Evolutionary conservation across 1,140 invertebrate genomes (phyloP).

Genomic region (Papilio xuthus): DNA sequence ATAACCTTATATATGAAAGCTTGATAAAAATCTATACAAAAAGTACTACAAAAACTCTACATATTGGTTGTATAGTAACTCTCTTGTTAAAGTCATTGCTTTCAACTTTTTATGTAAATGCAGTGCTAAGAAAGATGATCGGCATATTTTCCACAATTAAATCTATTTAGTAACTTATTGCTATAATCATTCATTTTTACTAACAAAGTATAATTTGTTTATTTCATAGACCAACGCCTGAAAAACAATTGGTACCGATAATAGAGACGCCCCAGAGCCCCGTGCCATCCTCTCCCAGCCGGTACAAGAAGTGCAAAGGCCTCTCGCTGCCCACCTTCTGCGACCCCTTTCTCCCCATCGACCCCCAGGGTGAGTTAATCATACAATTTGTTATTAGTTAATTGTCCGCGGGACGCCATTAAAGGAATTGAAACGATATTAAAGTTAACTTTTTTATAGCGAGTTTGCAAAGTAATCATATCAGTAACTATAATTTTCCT

Average conservation of each 20-base stretch:
- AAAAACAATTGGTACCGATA: constrained; percentile 40
- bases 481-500: no score
- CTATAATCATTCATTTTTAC: no score
- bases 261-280: constrained; percentile 69
- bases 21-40: background rate
- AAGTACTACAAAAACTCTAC: background rate
- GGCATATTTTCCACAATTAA: no score
- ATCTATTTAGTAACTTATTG: no score
- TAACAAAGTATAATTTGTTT: constrained; percentile 11
- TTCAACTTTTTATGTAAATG: no score
- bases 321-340: constrained; percentile 53
- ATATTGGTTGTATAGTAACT: no score
- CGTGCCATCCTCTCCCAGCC: constrained; percentile 58
- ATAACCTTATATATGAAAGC: background rate
- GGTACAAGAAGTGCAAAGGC: constrained; percentile 57
- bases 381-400: constrained; percentile 32
- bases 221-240: constrained; percentile 27
- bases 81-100: no score
- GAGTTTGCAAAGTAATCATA: background rate
- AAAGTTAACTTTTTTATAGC: constrained; percentile 8
- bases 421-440: background rate
- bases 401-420: constrained; percentile 30
- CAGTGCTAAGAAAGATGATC: no score
- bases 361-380: constrained; percentile 63
- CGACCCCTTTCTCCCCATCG: constrained; percentile 65